These are phyloP conservation scores for Hanleya hanleyi DNA, from an alignment of 2,888 invertebrate genomes.

Conservation along the genomic window DNA sequence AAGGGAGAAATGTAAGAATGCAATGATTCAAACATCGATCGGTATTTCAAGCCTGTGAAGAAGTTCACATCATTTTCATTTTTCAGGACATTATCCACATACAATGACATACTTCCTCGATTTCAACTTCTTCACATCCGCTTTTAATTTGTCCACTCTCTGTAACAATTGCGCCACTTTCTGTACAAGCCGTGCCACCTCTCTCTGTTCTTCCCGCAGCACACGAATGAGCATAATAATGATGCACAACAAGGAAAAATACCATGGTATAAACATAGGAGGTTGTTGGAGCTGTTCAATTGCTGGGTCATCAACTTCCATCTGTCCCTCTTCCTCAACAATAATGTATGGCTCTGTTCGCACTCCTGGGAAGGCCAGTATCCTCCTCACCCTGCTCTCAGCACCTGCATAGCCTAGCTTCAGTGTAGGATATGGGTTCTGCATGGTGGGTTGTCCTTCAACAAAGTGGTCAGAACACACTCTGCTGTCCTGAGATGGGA, in stretches of 20 bases:
- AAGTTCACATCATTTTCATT: conserved; percentile 31
- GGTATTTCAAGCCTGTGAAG: conserved; percentile 24
- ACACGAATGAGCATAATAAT: not conserved
- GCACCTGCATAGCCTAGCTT: conserved; percentile 27
- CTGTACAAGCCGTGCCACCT: too few species aligned
- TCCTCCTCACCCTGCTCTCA: conserved; percentile 21
- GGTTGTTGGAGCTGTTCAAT: not conserved
- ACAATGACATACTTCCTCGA: not conserved
- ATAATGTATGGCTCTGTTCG: not conserved
- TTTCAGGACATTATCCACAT: conserved; percentile 20
- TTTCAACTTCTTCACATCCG: not conserved
- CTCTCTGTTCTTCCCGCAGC: not conserved
- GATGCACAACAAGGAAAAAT: not conserved
- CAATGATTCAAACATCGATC: conserved; percentile 22
- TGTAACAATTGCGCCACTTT: not conserved
- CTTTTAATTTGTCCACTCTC: not conserved
- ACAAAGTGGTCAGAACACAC: conserved; percentile 33
- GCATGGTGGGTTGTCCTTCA: conserved; percentile 29
- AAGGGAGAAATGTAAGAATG: conserved; percentile 24
- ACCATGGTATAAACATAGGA: not conserved
- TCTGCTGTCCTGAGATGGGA: conserved; percentile 30
- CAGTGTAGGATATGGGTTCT: conserved; percentile 26
- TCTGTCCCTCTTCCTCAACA: not conserved
- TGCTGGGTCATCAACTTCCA: not conserved
- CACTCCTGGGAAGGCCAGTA: conserved; percentile 9